phyloP scores from a whole-genome alignment of 2,888 invertebrate species.

The Spatulosminthurus flaviceps region DNA sequence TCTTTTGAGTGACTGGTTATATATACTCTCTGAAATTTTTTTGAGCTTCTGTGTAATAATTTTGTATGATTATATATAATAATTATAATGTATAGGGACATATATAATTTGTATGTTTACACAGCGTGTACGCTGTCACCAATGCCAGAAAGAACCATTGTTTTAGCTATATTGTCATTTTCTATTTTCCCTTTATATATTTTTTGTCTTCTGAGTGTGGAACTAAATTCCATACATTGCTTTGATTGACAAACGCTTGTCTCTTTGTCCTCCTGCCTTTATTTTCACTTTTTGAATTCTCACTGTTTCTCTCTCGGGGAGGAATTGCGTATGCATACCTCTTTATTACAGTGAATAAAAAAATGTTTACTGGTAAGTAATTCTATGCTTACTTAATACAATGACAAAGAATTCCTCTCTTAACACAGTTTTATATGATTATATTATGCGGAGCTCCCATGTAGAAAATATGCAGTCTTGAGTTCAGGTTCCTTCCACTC shows the following conservation, averaged over 20 bases:
- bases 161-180: slow-evolving; percentile 37
- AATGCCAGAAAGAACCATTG: slow-evolving; percentile 39
- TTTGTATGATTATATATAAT: slow-evolving; percentile 12
- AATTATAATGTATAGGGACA: too few species aligned
- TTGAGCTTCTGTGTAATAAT: slow-evolving; percentile 16
- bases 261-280: slow-evolving; percentile 24
- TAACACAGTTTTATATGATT: background rate
- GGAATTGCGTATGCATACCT: background rate
- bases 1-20: too few species aligned
- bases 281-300: slow-evolving; percentile 23
- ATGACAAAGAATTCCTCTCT: background rate
- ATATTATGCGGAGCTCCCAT: background rate
- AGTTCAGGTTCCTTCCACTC: background rate
- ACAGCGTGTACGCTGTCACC: slow-evolving; percentile 39
- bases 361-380: background rate
- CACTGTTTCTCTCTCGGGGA: too few species aligned
- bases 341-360: background rate
- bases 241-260: slow-evolving; percentile 37
- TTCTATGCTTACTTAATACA: background rate
- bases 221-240: slow-evolving; percentile 28
- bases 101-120: slow-evolving; percentile 35
- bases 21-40: background rate
- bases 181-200: slow-evolving; percentile 34
- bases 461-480: background rate
- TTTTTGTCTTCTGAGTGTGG: slow-evolving; percentile 15